Evolutionary conservation across 2,113 vertebrate species (phyloP).

Genomic region (Paedocypris sp.): DNA sequence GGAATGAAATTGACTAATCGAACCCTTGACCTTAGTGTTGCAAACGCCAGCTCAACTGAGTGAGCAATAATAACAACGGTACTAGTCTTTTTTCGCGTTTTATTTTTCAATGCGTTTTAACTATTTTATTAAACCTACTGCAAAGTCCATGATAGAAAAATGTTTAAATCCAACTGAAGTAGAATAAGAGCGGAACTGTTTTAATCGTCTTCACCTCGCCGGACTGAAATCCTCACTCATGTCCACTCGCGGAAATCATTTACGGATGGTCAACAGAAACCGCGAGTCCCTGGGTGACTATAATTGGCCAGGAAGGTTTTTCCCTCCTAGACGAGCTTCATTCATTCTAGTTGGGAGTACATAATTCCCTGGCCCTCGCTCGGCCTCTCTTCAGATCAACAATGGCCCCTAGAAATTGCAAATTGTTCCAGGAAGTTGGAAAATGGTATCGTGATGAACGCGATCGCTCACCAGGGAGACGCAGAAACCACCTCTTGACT

Average conservation of each 20-base stretch:
- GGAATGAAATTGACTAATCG: no score
- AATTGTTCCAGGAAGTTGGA: constrained; percentile 8
- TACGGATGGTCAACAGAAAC: neutral
- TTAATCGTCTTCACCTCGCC: no score
- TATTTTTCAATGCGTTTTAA: no score
- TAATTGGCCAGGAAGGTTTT: neutral
- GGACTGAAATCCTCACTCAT: no score
- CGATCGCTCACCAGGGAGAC: constrained; percentile 7
- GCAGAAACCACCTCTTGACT: constrained; percentile 11
- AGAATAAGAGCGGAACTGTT: no score
- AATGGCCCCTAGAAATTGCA: neutral
- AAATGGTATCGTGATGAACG: neutral
- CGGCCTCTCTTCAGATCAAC: neutral
- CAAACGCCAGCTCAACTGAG: no score
- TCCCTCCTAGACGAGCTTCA: neutral
- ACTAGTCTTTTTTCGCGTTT: no score
- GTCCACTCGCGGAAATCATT: neutral
- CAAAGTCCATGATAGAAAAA: no score
- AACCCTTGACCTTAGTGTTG: no score
- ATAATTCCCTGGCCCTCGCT: neutral
- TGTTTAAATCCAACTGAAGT: no score
- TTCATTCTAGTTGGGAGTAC: neutral
- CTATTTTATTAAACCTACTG: no score
- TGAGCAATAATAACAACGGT: no score
- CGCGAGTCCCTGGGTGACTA: neutral